Percentiles rank a stretch among this genome's conserved stretches.
Evolutionary conservation across 2,797 vertebrate species (phyloP).

Genomic region (Discoglossus pictus): DNA sequence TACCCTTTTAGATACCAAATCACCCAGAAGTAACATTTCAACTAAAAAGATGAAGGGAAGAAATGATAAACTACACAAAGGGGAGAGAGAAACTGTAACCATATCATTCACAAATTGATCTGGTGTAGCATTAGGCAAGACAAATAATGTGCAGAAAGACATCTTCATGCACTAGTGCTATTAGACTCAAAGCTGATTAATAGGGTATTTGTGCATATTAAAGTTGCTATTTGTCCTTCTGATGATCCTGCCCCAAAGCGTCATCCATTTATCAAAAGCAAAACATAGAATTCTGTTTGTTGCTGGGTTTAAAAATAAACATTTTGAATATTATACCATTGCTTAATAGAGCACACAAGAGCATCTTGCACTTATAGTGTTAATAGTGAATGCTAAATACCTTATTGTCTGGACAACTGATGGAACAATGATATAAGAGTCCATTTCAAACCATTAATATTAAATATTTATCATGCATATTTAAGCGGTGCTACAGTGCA

Average conservation of each 20-base stretch:
- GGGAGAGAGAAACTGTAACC: conserved; percentile 46
- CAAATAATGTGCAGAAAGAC: conserved; percentile 50
- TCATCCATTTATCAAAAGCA: no score
- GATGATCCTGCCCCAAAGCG: no score
- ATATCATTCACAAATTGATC: conserved; percentile 56
- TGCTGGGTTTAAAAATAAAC: no score
- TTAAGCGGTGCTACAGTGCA: conserved; percentile 13
- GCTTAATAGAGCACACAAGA: neutral
- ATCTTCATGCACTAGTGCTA: neutral
- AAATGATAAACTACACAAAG: conserved; percentile 50
- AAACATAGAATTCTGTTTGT: no score
- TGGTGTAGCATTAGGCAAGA: conserved; percentile 43
- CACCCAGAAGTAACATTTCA: conserved; percentile 56
- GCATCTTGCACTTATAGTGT: neutral
- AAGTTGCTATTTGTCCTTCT: neutral
- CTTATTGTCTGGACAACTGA: neutral
- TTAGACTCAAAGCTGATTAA: conserved; percentile 17
- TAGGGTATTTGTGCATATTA: neutral
- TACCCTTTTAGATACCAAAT: conserved; percentile 53
- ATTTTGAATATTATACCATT: neutral
- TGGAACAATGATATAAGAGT: conserved; percentile 5
- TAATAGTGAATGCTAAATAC: conserved; percentile 22
- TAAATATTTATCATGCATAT: conserved; percentile 32
- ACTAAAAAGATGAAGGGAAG: conserved; percentile 49
- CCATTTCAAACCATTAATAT: conserved; percentile 33